Percentiles rank a stretch among this genome's conserved stretches.
phyloP scores from a whole-genome alignment of 2,797 vertebrate genomes.

The Brotula barbata region DNA sequence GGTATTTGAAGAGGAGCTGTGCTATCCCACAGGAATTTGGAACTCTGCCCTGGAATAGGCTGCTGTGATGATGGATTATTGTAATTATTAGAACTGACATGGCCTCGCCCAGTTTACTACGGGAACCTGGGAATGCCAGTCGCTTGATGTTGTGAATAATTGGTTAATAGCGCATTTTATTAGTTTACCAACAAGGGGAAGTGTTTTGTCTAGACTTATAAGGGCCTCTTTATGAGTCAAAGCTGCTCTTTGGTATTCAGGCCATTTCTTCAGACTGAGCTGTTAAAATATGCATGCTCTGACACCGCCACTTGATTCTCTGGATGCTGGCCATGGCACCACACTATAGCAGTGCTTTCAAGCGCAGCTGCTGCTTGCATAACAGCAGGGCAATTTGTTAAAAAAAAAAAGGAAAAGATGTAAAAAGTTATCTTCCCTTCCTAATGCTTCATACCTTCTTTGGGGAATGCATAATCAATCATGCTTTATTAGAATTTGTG shows the following conservation, averaged over 20 bases:
- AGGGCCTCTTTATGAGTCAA: constrained; percentile 74
- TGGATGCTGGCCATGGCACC: constrained; percentile 60
- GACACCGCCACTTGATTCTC: constrained; percentile 52
- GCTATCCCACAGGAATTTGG: constrained; percentile 78
- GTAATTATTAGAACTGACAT: constrained; percentile 78
- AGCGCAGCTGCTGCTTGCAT: constrained; percentile 66
- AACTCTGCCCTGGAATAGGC: constrained; percentile 69
- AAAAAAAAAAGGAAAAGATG: constrained; percentile 64
- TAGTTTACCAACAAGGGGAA: constrained; percentile 83
- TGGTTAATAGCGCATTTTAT: constrained; percentile 79
- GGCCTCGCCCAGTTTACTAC: constrained; percentile 75
- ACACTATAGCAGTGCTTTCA: constrained; percentile 38
- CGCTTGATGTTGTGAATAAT: constrained; percentile 79
- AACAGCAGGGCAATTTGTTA: constrained; percentile 55
- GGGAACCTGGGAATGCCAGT: constrained; percentile 55
- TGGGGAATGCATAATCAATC: constrained; percentile 31
- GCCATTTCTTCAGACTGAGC: constrained; percentile 70
- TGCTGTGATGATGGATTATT: constrained; percentile 74
- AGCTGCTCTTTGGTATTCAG: constrained; percentile 75
- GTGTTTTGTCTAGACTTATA: constrained; percentile 83
- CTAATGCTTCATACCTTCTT: constrained; percentile 31
- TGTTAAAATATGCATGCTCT: constrained; percentile 67
- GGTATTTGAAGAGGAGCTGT: constrained; percentile 64
- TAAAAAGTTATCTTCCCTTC: constrained; percentile 42
- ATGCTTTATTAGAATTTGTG: constrained; percentile 20